phyloP scores from a whole-genome alignment of 2,797 vertebrate genomes.

The Linurgus olivaceus region DNA sequence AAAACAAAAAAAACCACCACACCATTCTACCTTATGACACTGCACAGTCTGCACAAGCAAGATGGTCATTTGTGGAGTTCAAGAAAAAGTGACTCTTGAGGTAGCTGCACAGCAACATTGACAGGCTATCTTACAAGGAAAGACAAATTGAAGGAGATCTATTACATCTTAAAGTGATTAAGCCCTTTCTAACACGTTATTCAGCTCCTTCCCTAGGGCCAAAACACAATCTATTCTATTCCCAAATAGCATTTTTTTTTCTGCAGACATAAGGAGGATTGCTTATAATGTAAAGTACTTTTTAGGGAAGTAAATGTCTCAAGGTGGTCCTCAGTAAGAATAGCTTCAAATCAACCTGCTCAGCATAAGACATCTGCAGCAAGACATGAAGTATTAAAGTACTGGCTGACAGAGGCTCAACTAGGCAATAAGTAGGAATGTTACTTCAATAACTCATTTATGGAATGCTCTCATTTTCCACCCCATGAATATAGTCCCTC shows the following conservation, averaged over 20 bases:
- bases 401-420: background rate
- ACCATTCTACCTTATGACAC: background rate
- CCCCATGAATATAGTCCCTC: background rate
- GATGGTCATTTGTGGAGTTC: background rate
- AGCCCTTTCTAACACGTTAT: background rate
- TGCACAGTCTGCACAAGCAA: background rate
- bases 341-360: background rate
- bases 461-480: background rate
- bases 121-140: background rate
- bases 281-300: background rate
- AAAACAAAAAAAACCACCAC: too few relatives aligned
- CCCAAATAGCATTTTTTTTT: background rate
- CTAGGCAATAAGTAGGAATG: background rate
- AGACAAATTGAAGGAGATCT: background rate
- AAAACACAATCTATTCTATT: background rate
- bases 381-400: background rate
- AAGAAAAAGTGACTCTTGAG: background rate
- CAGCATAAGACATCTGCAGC: background rate
- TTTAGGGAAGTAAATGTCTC: background rate
- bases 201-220: background rate
- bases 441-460: background rate
- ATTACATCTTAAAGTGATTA: background rate
- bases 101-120: background rate
- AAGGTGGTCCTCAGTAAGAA: background rate
- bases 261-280: background rate